These are phyloP conservation scores for Leucania comma DNA, from an alignment of 2,888 invertebrate genomes.

Conservation along the genomic window DNA sequence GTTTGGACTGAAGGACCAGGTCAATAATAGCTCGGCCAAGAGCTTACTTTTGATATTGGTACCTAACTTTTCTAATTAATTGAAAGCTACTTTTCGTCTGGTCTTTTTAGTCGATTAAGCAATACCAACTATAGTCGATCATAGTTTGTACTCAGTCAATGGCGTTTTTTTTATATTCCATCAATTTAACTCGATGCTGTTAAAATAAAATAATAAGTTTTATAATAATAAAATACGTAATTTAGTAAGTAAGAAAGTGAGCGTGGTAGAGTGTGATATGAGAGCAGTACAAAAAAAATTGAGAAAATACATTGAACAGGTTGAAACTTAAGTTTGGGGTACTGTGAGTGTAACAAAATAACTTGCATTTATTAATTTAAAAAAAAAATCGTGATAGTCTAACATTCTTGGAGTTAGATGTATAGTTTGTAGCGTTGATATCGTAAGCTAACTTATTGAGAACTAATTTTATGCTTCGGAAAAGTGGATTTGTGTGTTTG, in stretches of 20 bases:
- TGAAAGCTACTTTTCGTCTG: conserved; percentile 4
- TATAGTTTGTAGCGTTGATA: conserved; percentile 64
- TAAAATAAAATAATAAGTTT: conserved; percentile 64
- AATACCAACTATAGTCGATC: conserved; percentile 32
- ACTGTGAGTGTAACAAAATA: conserved; percentile 65
- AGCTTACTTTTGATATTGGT: conserved; percentile 32
- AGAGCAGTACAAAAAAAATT: conserved; percentile 81
- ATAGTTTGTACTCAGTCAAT: conserved; percentile 26
- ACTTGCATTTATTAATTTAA: conserved; percentile 84
- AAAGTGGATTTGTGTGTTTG: conserved; percentile 70
- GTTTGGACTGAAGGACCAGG: conserved; percentile 22
- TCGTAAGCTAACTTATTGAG: conserved; percentile 76
- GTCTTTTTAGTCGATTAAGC: conserved; percentile 27
- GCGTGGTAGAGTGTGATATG: conserved; percentile 63
- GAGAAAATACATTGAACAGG: conserved; percentile 66
- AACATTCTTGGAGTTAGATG: conserved; percentile 62
- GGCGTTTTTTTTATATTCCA: conserved; percentile 46
- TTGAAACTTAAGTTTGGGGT: conserved; percentile 73
- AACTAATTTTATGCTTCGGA: conserved; percentile 71
- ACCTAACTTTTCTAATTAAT: conserved; percentile 21
- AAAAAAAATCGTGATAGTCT: conserved; percentile 80
- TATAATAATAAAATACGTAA: conserved; percentile 59
- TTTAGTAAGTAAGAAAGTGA: conserved; percentile 65
- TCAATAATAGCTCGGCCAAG: background rate
- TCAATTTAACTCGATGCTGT: conserved; percentile 52